A percentile compares a stretch with the other conserved stretches of the same genome.
Evolutionary conservation across 2,888 invertebrate genomes (phyloP).

Genomic region (Acanthosepion pharaonis): DNA sequence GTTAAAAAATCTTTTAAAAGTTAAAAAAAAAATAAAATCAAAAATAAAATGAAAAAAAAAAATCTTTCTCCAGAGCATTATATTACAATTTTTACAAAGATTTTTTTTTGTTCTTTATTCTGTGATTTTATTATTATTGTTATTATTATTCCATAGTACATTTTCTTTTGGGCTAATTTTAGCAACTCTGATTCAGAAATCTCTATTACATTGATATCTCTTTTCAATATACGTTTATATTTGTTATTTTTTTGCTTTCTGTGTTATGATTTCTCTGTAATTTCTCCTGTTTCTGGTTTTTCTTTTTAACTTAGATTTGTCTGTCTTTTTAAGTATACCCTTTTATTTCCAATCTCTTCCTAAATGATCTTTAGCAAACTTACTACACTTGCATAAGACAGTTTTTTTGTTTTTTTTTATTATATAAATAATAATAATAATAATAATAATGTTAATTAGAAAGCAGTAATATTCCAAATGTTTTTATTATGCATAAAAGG

Average conservation of each 20-base stretch:
- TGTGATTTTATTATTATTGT: neutral
- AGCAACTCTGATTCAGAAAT: neutral
- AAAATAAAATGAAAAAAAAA: neutral
- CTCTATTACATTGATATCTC: neutral
- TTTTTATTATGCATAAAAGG: neutral
- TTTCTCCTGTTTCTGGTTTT: neutral
- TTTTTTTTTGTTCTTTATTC: conserved; percentile 39
- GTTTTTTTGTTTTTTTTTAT: neutral
- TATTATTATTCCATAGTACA: neutral
- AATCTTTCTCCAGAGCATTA: neutral
- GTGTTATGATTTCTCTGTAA: neutral
- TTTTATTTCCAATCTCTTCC: neutral
- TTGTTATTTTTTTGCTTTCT: neutral
- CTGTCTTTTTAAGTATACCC: neutral
- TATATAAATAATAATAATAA: neutral
- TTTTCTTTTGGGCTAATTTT: conserved; percentile 6
- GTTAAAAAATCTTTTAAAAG: neutral
- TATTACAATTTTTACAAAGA: neutral
- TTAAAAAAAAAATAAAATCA: neutral
- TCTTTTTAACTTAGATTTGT: neutral
- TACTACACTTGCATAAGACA: neutral
- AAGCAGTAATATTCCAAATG: neutral
- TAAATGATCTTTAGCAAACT: neutral
- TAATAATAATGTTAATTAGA: neutral
- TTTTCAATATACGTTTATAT: neutral